Evolutionary conservation across 1,140 invertebrate genomes (phyloP), one percentile per base, ranked within the genome.

Genomic region (Drosophila biarmipes): DNA sequence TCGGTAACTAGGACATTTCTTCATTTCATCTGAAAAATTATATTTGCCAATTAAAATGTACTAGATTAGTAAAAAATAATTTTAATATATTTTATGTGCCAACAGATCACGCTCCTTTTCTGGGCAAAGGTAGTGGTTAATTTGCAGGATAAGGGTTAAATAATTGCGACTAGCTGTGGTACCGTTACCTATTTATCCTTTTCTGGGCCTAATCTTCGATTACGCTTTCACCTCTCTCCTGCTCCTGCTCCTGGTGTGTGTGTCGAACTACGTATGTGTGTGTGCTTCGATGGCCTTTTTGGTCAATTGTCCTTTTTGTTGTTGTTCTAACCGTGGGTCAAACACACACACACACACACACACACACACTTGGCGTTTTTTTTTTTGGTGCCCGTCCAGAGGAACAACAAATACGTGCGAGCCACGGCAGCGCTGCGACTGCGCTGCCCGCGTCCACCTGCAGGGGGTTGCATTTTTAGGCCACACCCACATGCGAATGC

Each of bases 401-500:
- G 15, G 15, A 42, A 19, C 64, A 78, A 62, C 8, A 40, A 54
- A 38, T 38, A 48, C 10, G 8, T 40, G 10, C 27, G 35, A 34
- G 15, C 15, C 19, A 12, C 19, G 27, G 49, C 73, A 57, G 61
- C 81, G 77, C 67, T 45, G 64, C 62, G 64, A 69, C 81, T 62
- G 78, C 80, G 46, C 55, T 52, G 35, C 49, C 43, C 34, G 54
- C 40, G 45, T 55, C 40, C 53, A 59, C 56, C 57, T 76, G 71
- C 78, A 75, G 87, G 87, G 90, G 89, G 90, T 86, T 91, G 89
- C 90, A 91, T 86, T 90, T 77, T 91, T 91, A 91, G 85, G 90
- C 90, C 89, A 91, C 90, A 90, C 90, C 90, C 89, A 90, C 85
- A 86, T 86, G 86, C 86, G 81, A 86, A 86, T 86, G 86, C 86